phyloP scores from a whole-genome alignment of 2,113 vertebrate species.

The Chinchilla lanigera region DNA sequence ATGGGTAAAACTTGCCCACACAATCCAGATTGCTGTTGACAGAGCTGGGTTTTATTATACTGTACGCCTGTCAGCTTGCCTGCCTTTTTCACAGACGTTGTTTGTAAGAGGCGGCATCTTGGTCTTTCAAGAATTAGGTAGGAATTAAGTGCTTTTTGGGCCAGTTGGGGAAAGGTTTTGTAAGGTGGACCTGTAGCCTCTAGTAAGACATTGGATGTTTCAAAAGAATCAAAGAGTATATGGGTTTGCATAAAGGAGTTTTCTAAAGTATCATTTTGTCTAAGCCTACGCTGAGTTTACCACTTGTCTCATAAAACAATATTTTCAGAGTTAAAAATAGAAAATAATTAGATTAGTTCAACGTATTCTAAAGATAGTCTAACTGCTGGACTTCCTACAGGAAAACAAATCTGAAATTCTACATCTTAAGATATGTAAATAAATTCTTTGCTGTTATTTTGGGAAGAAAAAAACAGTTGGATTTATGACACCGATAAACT shows the following conservation, averaged over 20 bases:
- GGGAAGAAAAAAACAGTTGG: background rate
- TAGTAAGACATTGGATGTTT: background rate
- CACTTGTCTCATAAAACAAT: background rate
- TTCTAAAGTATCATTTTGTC: background rate
- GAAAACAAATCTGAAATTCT: slow-evolving; percentile 22
- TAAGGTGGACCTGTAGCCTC: background rate
- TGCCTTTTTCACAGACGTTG: background rate
- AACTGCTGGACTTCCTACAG: background rate
- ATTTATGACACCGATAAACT: background rate
- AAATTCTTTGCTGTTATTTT: background rate
- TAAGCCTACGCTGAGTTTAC: background rate
- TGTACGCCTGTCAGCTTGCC: background rate
- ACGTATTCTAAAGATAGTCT: background rate
- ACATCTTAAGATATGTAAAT: background rate
- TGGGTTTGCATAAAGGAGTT: background rate
- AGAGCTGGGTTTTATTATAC: background rate
- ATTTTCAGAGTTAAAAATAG: slow-evolving; percentile 23
- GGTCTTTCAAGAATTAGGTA: background rate
- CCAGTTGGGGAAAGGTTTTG: background rate
- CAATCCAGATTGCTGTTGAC: background rate
- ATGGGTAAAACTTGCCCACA: background rate
- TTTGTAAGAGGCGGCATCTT: slow-evolving; percentile 7
- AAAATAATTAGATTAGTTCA: slow-evolving; percentile 10
- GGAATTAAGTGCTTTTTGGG: background rate
- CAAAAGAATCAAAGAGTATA: background rate